Evolutionary conservation across 2,113 vertebrate species (phyloP), one percentile per base, ranked within the genome.

Genomic region (Hylia prasina): DNA sequence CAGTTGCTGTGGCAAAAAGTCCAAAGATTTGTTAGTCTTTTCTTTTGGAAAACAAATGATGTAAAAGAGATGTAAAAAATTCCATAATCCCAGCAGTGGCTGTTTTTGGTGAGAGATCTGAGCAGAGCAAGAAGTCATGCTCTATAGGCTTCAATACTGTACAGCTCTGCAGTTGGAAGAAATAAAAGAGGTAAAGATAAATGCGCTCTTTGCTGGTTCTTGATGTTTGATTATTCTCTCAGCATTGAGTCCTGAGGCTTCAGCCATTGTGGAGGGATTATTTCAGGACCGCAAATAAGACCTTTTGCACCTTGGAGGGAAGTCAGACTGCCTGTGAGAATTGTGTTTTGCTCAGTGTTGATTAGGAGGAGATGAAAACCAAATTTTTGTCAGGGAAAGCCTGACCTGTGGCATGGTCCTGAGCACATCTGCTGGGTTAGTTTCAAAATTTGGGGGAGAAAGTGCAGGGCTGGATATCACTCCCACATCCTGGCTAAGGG

Each of bases 51-150:
- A 47, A 24, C 4, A 51, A 50, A 63, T 84, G 24, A 42, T n/a
- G n/a, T 5, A 57, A 85, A 48, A 42, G 33, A 54, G 56, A 48
- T 1, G 2, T 24, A 15, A 65, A 83, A 24, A 31, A 17, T 31
- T 50, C 16, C 30, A 4, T 22, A n/a, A 56, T 39, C 15, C 8
- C 61, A 71, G 44, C 0, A 0, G 11, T 39, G 73, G 30, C 23
- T 89, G 3, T 18, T 89, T 56, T 25, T 1, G 3, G 54, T 39
- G 24, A 33, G 27, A 22, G 4, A 42, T 37, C 40, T 11, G 24
- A 58, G 48, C 10, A 5, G 21, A 57, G 13, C 28, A 42, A 17
- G 5, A 27, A 24, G 22, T 35, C 1, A 0, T n/a, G 33, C 57
- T 64, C 58, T 3, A 0, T 0, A 15, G 13, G 37, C 8, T 72